Conservation (phyloP, 2,797 vertebrate genomes). For the Naso thynnoides region DNA sequence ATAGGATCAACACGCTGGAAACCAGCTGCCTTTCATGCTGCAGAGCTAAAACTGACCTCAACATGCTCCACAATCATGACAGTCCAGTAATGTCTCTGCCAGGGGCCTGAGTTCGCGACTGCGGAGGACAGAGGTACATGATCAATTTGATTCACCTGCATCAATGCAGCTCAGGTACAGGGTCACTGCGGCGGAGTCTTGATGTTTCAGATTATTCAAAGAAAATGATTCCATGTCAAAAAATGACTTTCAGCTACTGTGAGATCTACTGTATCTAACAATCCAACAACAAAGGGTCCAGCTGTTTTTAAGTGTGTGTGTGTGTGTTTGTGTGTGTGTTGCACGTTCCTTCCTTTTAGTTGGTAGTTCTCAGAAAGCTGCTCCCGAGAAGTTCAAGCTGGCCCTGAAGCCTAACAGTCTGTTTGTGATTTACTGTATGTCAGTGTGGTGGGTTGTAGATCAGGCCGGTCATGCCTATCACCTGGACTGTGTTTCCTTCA, state of each 20-base stretch:
- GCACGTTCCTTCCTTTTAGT: conserved; percentile 2
- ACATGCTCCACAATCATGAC: conserved; percentile 32
- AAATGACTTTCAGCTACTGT: not conserved
- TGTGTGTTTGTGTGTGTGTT: not conserved
- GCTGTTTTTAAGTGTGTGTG: not conserved
- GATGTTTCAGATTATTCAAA: conserved; percentile 18
- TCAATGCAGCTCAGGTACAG: conserved; percentile 3
- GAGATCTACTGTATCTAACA: conserved; percentile 11
- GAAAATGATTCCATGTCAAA: conserved; percentile 5
- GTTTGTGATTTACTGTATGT: conserved; percentile 63
- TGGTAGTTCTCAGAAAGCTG: conserved; percentile 27
- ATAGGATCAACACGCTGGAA: conserved; percentile 61
- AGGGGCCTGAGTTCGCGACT: conserved; percentile 13
- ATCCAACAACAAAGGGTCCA: conserved; percentile 11
- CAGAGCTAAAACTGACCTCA: conserved; percentile 61
- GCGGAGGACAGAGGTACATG: not conserved
- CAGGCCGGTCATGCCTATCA: conserved; percentile 71
- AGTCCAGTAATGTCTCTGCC: conserved; percentile 23
- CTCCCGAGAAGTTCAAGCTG: conserved; percentile 52
- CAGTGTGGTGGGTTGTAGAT: conserved; percentile 56
- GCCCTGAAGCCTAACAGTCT: conserved; percentile 46
- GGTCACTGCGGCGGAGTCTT: not conserved
- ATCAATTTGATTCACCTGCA: conserved; percentile 9
- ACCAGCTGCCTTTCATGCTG: conserved; percentile 57
- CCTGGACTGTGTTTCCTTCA: conserved; percentile 68